A percentile compares a stretch with the other conserved stretches of the same genome.
Evolutionary conservation across 2,888 invertebrate species (phyloP).

Genomic region (Aspidapion aeneum): DNA sequence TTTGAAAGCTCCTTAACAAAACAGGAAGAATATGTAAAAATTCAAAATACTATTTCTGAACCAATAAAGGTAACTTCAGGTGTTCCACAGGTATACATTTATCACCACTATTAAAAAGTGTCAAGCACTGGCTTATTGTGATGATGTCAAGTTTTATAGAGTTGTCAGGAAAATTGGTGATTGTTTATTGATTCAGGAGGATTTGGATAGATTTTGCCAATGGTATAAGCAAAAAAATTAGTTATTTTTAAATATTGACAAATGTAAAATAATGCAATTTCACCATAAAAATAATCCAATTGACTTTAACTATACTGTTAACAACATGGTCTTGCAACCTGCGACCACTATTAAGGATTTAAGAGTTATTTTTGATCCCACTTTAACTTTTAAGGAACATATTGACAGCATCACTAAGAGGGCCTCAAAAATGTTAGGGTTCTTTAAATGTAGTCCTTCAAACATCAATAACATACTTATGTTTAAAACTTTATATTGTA

Average conservation of each 20-base stretch:
- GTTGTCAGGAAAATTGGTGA: background rate
- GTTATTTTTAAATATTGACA: background rate
- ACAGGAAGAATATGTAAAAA: background rate
- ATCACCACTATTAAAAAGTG: background rate
- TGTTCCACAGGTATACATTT: background rate
- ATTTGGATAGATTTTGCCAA: background rate
- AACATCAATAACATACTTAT: background rate
- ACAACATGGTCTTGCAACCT: background rate
- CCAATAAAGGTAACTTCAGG: background rate
- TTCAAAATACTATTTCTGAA: background rate
- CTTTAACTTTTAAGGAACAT: background rate
- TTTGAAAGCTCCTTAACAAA: background rate
- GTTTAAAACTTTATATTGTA: background rate
- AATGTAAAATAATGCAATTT: background rate
- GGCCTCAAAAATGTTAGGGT: background rate
- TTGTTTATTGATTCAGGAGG: background rate
- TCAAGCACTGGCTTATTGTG: background rate
- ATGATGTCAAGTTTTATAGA: background rate
- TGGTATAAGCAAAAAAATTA: background rate
- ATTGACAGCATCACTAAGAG: background rate
- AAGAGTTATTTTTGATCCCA: background rate
- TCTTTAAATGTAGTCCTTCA: background rate
- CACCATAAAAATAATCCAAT: background rate
- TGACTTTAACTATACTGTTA: background rate
- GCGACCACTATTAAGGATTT: background rate